A percentile compares a stretch with the other conserved stretches of the same genome.
phyloP scores from a whole-genome alignment of 2,888 invertebrate genomes.

The Sceliomorpha sp. region DNA sequence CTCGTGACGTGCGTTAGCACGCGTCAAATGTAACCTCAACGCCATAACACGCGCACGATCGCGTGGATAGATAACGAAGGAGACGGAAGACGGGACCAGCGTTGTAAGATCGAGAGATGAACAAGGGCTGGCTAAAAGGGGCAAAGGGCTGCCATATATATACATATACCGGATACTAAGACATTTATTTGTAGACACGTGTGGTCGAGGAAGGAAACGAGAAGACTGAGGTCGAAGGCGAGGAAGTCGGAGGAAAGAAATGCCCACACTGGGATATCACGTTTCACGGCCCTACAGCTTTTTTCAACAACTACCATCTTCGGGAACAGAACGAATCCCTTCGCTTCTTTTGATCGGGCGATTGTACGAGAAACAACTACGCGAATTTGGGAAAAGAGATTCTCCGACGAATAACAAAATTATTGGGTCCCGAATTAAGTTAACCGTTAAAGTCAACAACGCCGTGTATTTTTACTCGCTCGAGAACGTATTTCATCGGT shows the following conservation, averaged over 20 bases:
- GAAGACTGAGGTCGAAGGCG: constrained; percentile 30
- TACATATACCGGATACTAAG: constrained; percentile 62
- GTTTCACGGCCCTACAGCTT: constrained; percentile 62
- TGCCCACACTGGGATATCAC: constrained; percentile 63
- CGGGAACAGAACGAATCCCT: not conserved
- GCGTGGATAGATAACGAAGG: constrained; percentile 34
- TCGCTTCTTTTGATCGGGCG: not conserved
- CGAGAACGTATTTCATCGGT: not conserved
- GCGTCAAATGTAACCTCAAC: constrained; percentile 42
- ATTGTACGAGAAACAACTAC: not conserved
- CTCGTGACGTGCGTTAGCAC: constrained; percentile 32
- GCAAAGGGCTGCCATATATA: not conserved
- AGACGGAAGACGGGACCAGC: constrained; percentile 16
- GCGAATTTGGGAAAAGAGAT: constrained; percentile 2
- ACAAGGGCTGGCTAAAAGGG: constrained; percentile 2
- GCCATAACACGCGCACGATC: constrained; percentile 36
- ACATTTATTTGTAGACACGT: constrained; percentile 72
- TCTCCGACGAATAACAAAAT: not conserved
- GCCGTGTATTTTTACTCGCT: too few relatives aligned
- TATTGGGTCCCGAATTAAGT: too few relatives aligned
- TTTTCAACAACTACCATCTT: not conserved
- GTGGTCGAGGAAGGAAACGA: too few relatives aligned
- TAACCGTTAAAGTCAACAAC: too few relatives aligned
- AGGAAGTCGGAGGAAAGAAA: constrained; percentile 53
- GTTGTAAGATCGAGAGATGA: too few relatives aligned